Percentiles rank a stretch among this genome's conserved stretches.
Evolutionary conservation across 2,888 invertebrate species (phyloP).

Genomic region (Napeogenes inachia): DNA sequence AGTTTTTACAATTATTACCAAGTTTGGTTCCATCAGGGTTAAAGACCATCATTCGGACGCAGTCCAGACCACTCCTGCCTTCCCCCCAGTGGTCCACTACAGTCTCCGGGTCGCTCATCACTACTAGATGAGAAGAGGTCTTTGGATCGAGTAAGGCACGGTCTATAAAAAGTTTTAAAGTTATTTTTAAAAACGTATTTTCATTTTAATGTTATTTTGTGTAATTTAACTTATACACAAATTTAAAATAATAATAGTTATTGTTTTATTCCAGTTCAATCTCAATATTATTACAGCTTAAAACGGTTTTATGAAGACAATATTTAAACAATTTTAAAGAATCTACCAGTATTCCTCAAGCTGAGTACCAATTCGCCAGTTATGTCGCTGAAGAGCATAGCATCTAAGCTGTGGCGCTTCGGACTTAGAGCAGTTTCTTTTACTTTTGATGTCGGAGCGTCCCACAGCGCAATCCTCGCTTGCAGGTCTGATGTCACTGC

Average conservation of each 20-base stretch:
- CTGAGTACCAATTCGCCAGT: constrained; percentile 71
- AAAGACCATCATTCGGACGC: constrained; percentile 66
- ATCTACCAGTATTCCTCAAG: constrained; percentile 55
- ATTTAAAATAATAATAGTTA: no score
- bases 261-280: no score
- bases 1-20: constrained; percentile 41
- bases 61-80: constrained; percentile 48
- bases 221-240: no score
- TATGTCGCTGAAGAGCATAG: constrained; percentile 63
- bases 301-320: not conserved
- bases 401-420: constrained; percentile 48
- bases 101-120: constrained; percentile 58
- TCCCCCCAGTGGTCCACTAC: constrained; percentile 68
- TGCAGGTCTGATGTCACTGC: constrained; percentile 36
- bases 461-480: constrained; percentile 52
- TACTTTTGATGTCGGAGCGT: constrained; percentile 44
- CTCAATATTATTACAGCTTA: no score
- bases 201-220: no score
- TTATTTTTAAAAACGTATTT: not conserved
- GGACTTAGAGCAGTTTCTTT: constrained; percentile 35
- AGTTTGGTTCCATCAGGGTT: constrained; percentile 72
- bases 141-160: constrained; percentile 34
- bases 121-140: constrained; percentile 52
- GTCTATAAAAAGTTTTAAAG: constrained; percentile 33
- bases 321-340: not conserved